Base-by-base conservation (phyloP, 2,113 vertebrate genomes). In the Calidris pygmaea region DNA sequence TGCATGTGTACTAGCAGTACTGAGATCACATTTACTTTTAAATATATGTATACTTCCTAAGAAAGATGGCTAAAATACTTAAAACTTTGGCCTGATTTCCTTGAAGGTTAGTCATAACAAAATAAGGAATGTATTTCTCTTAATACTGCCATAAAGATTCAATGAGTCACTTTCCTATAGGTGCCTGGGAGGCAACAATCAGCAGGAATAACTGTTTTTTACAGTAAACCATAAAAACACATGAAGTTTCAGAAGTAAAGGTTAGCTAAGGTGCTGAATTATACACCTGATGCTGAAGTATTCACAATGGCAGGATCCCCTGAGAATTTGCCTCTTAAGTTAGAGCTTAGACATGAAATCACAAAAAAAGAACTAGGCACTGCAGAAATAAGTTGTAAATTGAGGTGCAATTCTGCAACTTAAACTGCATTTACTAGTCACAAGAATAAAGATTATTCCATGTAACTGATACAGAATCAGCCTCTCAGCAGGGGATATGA, bases 211-310 rank as follows among this genome's bases (percentile, higher is more conserved):
- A 55, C 12, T 37, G 34, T 27, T 93, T 92, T 95, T 85, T 83
- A 80, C 50, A 85, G 56, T 34, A 91, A 85, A 88, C 10, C 17
- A 58, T 80, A 91, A 88, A 91, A 91, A 85, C 9, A 6, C 35
- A 82, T 75, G 21, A 73, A 77, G 23, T 34, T 77, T 80, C 92
- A 67, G 26, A 84, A 71, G 48, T 74, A 88, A 92, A 67, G 55
- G 63, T 67, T 94, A 93, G 48, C 70, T 56, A 45, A 94, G 21
- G 50, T 71, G 45, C 48, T 95, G 80, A 94, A 82, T 92, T 84
- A 87, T 32, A 52, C 26, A 72, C 60, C 70, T 78, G 35, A 72
- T 15, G 20, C 65, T 72, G 37, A 78, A 72, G n/a, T 21, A 47
- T 45, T 76, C 83, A 77, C 80, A 63, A 20, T 53, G 6, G 12